Percentiles rank a stretch among this genome's conserved stretches.
Conservation (phyloP, 1,140 invertebrate species). For the Lysiphlebus fabarum region DNA sequence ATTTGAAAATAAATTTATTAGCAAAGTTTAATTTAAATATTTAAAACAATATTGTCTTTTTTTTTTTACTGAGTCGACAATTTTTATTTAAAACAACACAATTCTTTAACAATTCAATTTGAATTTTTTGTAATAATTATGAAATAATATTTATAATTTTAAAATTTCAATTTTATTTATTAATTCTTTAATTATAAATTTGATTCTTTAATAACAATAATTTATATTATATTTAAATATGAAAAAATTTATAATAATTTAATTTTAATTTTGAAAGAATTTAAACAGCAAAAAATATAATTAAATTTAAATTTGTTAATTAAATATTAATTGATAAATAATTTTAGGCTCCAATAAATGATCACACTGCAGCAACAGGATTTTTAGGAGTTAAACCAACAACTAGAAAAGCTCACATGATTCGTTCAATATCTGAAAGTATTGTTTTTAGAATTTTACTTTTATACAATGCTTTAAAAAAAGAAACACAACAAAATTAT, state of each 20-base stretch:
- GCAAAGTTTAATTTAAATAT: too few relatives aligned
- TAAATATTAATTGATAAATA: conserved; percentile 13
- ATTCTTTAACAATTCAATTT: too few relatives aligned
- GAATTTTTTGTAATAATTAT: too few relatives aligned
- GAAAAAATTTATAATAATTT: too few relatives aligned
- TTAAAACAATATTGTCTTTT: background rate
- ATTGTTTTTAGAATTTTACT: conserved; percentile 80
- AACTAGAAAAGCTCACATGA: conserved; percentile 74
- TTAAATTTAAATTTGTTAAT: conserved; percentile 7
- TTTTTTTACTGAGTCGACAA: background rate
- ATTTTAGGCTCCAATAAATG: conserved; percentile 79
- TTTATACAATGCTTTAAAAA: conserved; percentile 67
- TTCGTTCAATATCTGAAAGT: conserved; percentile 81
- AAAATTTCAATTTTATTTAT: too few relatives aligned
- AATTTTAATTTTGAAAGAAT: background rate
- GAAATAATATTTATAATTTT: too few relatives aligned
- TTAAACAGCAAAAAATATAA: conserved; percentile 10
- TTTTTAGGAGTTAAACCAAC: conserved; percentile 82
- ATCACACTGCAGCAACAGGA: conserved; percentile 75
- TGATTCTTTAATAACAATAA: too few relatives aligned
- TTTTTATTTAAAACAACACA: too few relatives aligned
- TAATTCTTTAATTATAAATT: too few relatives aligned
- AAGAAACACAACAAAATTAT: conserved; percentile 64
- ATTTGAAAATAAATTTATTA: conserved; percentile 1
- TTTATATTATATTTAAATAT: too few relatives aligned